Evolutionary conservation across 2,113 vertebrate species (phyloP).

Genomic region (Mormoops blainvillei): DNA sequence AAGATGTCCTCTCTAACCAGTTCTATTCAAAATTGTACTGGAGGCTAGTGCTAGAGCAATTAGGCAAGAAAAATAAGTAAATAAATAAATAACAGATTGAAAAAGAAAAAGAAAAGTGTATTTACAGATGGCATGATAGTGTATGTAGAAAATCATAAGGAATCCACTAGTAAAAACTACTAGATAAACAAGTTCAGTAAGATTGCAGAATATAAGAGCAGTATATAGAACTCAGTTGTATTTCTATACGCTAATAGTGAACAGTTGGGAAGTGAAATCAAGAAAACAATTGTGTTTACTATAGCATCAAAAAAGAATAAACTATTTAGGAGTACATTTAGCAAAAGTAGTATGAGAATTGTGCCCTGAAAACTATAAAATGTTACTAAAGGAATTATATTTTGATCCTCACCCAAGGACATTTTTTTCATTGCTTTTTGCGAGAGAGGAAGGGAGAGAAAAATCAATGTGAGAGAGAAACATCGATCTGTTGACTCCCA

Average conservation of each 20-base stretch:
- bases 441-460: no score
- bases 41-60: background rate
- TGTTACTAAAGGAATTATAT: background rate
- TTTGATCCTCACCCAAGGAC: no score
- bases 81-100: background rate
- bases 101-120: background rate
- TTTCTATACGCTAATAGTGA: background rate
- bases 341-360: background rate
- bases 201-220: background rate
- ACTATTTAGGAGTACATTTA: no score
- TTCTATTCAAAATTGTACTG: no score
- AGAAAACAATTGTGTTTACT: background rate
- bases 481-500: no score
- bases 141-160: background rate
- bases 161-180: background rate
- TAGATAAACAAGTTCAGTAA: background rate
- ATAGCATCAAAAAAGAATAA: no score
- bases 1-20: no score
- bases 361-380: background rate
- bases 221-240: background rate
- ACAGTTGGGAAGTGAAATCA: background rate
- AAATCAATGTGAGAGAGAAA: no score
- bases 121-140: background rate
- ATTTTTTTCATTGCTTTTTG: no score
- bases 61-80: background rate